These are phyloP conservation scores for Dynastes grantii DNA, from an alignment of 2,888 invertebrate species.

Conservation along the genomic window DNA sequence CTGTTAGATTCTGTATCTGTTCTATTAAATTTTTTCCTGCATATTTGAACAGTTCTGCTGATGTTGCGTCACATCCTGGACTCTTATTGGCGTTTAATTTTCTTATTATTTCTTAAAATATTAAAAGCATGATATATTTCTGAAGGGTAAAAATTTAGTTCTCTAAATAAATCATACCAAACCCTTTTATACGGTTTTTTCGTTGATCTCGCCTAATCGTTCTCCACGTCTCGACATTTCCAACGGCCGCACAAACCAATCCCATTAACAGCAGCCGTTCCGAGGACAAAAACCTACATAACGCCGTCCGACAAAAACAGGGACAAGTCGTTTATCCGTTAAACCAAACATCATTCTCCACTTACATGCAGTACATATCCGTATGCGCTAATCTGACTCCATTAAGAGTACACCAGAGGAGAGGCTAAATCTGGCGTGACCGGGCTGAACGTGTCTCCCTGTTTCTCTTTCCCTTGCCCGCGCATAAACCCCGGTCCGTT, in stretches of 20 bases:
- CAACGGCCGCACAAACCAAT: conserved; percentile 43
- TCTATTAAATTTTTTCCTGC: too few relatives aligned
- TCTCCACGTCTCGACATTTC: conserved; percentile 24
- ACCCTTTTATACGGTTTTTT: conserved; percentile 1
- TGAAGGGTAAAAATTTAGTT: not conserved
- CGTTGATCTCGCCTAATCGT: not conserved
- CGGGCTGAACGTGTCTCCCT: conserved; percentile 16
- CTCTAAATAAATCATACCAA: not conserved
- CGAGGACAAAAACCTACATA: conserved; percentile 55
- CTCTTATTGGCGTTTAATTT: too few relatives aligned
- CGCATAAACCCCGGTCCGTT: not conserved
- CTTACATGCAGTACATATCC: conserved; percentile 71
- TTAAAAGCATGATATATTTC: too few relatives aligned
- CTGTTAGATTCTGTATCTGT: too few relatives aligned
- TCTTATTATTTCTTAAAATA: too few relatives aligned
- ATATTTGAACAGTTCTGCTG: too few relatives aligned
- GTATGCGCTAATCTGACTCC: conserved; percentile 70
- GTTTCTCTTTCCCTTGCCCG: conserved; percentile 37
- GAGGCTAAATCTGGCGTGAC: conserved; percentile 56
- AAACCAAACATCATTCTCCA: conserved; percentile 72
- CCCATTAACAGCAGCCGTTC: conserved; percentile 51
- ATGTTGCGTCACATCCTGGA: too few relatives aligned
- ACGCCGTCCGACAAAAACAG: conserved; percentile 63
- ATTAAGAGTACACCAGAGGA: conserved; percentile 67
- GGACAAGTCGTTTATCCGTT: conserved; percentile 68